These are phyloP conservation scores for Liopterus haemorrhoidalis DNA, from an alignment of 2,888 invertebrate species.

Conservation along the genomic window DNA sequence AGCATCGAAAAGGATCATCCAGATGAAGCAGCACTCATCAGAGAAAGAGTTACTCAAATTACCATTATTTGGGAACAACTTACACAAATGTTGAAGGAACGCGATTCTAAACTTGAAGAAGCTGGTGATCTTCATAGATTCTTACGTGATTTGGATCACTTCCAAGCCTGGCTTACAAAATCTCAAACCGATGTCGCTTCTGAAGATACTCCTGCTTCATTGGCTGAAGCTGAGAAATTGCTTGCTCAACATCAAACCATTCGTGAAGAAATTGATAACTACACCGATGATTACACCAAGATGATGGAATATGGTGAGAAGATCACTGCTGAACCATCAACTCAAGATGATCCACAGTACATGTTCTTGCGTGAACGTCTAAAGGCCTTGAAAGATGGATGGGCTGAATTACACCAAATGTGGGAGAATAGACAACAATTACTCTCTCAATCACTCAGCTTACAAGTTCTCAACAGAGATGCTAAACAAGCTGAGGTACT, in stretches of 20 bases:
- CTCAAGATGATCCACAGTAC: constrained; percentile 96
- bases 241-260: constrained; percentile 97
- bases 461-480: constrained; percentile 93
- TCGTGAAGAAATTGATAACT: constrained; percentile 98
- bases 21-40: constrained; percentile 84
- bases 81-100: constrained; percentile 94
- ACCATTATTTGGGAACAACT: constrained; percentile 93
- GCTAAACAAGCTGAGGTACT: constrained; percentile 96
- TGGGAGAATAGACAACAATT: constrained; percentile 98
- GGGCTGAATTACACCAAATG: constrained; percentile 99
- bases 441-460: constrained; percentile 88
- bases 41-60: constrained; percentile 85
- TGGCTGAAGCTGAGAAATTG: constrained; percentile 95
- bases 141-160: constrained; percentile 97
- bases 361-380: constrained; percentile 99
- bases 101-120: constrained; percentile 96
- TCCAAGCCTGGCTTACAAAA: constrained; percentile 98
- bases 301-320: constrained; percentile 99
- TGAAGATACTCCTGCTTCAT: constrained; percentile 87
- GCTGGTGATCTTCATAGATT: constrained; percentile 98
- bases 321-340: constrained; percentile 78
- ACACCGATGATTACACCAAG: constrained; percentile 92
- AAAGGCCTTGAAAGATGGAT: constrained; percentile 96
- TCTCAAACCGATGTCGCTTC: constrained; percentile 99
- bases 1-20: constrained; percentile 90